phyloP scores from a whole-genome alignment of 2,113 vertebrate species.

The Nyctibius bracteatus region DNA sequence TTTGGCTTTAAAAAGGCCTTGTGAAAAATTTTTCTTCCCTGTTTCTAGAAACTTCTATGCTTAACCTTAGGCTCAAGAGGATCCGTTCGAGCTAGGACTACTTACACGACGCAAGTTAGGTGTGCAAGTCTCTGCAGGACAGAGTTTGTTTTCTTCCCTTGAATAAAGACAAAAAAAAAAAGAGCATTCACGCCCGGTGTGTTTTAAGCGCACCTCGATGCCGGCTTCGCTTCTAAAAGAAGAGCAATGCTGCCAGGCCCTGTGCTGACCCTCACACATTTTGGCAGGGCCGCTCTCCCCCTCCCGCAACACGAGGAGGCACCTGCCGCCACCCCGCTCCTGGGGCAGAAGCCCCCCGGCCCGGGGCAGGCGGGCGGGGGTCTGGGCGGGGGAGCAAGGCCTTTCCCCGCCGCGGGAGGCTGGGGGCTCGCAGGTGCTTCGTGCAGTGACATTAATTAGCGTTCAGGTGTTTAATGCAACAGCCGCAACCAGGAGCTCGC shows the following conservation, averaged over 20 bases:
- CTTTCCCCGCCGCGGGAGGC: not conserved
- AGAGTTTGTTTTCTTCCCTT: not conserved
- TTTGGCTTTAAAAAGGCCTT: not conserved
- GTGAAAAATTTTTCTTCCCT: not conserved
- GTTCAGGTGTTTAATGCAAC: not conserved
- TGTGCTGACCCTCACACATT: rapidly evolving
- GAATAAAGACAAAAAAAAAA: too few relatives aligned
- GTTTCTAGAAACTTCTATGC: not conserved
- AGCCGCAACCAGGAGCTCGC: not conserved
- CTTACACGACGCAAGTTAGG: rapidly evolving
- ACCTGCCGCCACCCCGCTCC: not conserved
- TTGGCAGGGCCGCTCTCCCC: rapidly evolving
- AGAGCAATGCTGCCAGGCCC: rapidly evolving
- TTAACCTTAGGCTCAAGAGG: not conserved
- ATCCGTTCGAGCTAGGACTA: not conserved
- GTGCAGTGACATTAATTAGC: too few relatives aligned
- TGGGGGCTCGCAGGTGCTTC: not conserved
- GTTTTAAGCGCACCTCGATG: not conserved
- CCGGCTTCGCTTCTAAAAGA: rapidly evolving
- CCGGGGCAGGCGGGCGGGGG: not conserved
- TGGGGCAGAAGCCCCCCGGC: rapidly evolving
- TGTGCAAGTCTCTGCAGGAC: not conserved
- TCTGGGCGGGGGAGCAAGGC: not conserved
- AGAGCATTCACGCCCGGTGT: rapidly evolving
- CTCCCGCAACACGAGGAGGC: rapidly evolving